Evolutionary conservation across 2,797 vertebrate genomes (phyloP).

Genomic region (Dicrostonyx torquatus): DNA sequence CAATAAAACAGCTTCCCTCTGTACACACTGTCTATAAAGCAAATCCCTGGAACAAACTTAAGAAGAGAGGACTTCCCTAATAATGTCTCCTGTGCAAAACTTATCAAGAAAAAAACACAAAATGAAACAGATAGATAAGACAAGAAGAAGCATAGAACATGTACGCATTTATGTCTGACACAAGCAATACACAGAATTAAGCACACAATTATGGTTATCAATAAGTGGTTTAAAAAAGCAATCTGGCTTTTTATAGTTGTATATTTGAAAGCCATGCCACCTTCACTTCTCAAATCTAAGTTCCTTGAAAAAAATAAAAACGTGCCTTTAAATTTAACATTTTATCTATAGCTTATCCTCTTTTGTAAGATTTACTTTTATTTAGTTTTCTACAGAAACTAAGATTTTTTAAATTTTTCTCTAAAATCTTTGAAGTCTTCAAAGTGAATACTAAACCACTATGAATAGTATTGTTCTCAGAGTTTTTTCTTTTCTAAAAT

Average conservation of each 20-base stretch:
- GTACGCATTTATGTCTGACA: background rate
- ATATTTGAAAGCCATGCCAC: background rate
- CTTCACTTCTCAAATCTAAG: background rate
- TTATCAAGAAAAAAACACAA: background rate
- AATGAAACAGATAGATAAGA: background rate
- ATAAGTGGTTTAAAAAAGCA: background rate
- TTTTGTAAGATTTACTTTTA: background rate
- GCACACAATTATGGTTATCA: background rate
- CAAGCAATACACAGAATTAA: background rate
- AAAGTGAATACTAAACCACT: slow-evolving; percentile 32
- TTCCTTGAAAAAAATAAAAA: background rate
- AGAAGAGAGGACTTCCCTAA: background rate
- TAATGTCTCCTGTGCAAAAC: background rate
- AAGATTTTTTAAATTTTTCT: background rate
- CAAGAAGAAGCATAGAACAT: background rate
- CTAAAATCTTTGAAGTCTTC: slow-evolving; percentile 26
- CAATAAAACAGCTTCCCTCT: too few relatives aligned
- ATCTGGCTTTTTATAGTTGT: background rate
- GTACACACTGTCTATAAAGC: background rate
- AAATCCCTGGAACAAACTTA: background rate
- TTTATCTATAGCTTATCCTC: slow-evolving; percentile 2
- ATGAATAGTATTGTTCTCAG: background rate
- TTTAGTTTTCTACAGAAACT: background rate
- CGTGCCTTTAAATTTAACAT: slow-evolving; percentile 34
- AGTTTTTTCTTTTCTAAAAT: background rate